Conservation (phyloP, 2,113 vertebrate species). For the Otis tarda region DNA sequence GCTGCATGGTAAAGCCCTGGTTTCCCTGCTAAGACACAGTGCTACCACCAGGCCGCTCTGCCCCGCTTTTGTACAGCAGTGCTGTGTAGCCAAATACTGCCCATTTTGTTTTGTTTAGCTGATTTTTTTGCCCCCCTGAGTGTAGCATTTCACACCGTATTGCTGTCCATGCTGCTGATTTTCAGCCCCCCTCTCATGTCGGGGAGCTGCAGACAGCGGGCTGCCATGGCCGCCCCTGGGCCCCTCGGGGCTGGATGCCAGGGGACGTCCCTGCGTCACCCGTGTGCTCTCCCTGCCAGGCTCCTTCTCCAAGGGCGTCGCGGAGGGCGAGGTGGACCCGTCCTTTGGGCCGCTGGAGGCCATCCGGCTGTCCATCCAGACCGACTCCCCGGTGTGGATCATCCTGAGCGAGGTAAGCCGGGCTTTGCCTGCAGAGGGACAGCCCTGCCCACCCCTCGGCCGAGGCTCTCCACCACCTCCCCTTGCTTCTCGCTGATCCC, state of each 20-base stretch:
- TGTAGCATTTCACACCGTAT: neutral
- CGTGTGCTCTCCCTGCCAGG: constrained; percentile 63
- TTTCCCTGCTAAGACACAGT: neutral
- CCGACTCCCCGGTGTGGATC: constrained; percentile 96
- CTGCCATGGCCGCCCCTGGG: neutral
- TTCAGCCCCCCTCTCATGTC: accelerated
- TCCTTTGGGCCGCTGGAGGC: constrained; percentile 93
- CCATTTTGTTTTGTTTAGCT: neutral
- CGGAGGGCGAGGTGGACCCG: constrained; percentile 91
- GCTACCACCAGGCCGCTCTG: neutral
- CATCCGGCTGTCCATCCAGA: constrained; percentile 89
- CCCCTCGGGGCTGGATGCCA: neutral
- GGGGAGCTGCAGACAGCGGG: accelerated
- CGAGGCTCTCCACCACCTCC: neutral
- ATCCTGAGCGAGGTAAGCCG: constrained; percentile 91
- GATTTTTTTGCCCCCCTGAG: neutral
- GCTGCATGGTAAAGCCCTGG: neutral
- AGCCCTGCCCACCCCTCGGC: neutral
- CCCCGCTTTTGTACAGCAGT: accelerated
- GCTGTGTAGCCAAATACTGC: neutral
- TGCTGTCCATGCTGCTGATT: accelerated
- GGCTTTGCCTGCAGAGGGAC: neutral
- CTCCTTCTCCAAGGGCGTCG: constrained; percentile 88
- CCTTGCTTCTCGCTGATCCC: neutral
- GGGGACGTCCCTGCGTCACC: neutral